Evolutionary conservation across 2,113 vertebrate species (phyloP), one percentile per base, ranked within the genome.

Genomic region (Parus major): DNA sequence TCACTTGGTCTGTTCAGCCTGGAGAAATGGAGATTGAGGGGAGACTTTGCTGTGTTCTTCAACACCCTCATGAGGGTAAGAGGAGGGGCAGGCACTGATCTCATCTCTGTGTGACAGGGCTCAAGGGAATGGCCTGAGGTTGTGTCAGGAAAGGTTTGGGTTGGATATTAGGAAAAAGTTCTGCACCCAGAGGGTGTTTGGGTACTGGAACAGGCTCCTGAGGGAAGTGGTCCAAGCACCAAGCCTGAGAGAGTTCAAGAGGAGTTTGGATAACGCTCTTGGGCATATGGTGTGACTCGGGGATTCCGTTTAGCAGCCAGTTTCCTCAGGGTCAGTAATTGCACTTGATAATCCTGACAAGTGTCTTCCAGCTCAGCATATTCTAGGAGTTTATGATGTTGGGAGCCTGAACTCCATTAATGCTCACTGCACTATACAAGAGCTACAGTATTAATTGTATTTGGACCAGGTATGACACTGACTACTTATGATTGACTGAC

Each of bases 121-220:
- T 6, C 7, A 29, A 53, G 14, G 28, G 5, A 53, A 31, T 46
- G 19, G 15, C 28, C 9, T 47, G n/a, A 12, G 60, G 7, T 16
- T 82, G 33, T 52, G 24, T 53, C 28, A n/a, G 24, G 9, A 6
- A 9, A 15, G 13, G 9, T 21, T 53, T 53, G 1, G 15, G 15
- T 10, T 52, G 33, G 28, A 7, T 66, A 24, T 24, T 5, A n/a
- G 24, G 15, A n/a, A 46, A 24, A 16, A 3, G 4, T 39, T 66
- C 28, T 52, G 73, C 11, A 11, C 25, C 4, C 17, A 23, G 4
- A 35, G 14, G 10, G 7, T 44, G 0, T 0, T 3, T 60, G 46
- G 36, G 12, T 5, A 15, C 15, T 23, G 17, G 21, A 13, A 23
- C 46, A 55, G 50, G 20, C 15, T 61, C 7, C 21, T 1, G 0